A percentile compares a stretch with the other conserved stretches of the same genome.
Conservation (phyloP, 2,797 vertebrate genomes). For the Rhinophrynus dorsalis region DNA sequence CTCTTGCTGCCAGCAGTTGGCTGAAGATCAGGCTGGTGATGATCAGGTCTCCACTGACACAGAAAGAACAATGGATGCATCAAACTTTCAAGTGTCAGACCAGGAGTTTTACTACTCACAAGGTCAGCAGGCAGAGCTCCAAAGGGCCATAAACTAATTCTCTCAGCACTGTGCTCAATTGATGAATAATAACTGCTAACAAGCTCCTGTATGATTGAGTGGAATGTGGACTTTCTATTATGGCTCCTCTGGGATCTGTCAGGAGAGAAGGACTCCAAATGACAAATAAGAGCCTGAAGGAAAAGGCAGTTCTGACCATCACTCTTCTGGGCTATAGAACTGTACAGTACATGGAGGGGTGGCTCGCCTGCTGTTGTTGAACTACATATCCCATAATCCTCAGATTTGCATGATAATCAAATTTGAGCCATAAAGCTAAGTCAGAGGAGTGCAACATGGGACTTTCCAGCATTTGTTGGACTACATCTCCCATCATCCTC, state of each 20-base stretch:
- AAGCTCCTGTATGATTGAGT: constrained; percentile 19
- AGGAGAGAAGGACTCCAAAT: constrained; percentile 11
- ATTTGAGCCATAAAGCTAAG: too few relatives aligned
- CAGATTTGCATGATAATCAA: too few relatives aligned
- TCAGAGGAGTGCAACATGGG: too few relatives aligned
- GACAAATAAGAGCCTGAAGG: constrained; percentile 3
- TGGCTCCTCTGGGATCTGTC: constrained; percentile 15
- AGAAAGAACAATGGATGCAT: not conserved
- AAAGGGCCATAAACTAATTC: constrained; percentile 27
- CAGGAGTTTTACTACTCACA: constrained; percentile 14
- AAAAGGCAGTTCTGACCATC: not conserved
- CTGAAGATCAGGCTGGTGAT: too few relatives aligned
- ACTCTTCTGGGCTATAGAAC: not conserved
- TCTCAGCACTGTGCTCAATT: not conserved
- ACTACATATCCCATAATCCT: too few relatives aligned
- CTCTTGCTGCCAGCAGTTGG: too few relatives aligned
- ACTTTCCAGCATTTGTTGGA: too few relatives aligned
- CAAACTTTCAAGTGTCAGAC: constrained; percentile 21
- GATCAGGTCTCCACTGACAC: too few relatives aligned
- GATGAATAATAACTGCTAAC: constrained; percentile 42
- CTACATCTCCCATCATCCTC: too few relatives aligned
- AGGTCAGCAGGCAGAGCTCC: constrained; percentile 10
- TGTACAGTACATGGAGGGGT: not conserved
- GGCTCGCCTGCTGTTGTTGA: too few relatives aligned
- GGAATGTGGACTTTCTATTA: constrained; percentile 8